phyloP scores from a whole-genome alignment of 2,888 invertebrate genomes.

The Calephelis perditalis region DNA sequence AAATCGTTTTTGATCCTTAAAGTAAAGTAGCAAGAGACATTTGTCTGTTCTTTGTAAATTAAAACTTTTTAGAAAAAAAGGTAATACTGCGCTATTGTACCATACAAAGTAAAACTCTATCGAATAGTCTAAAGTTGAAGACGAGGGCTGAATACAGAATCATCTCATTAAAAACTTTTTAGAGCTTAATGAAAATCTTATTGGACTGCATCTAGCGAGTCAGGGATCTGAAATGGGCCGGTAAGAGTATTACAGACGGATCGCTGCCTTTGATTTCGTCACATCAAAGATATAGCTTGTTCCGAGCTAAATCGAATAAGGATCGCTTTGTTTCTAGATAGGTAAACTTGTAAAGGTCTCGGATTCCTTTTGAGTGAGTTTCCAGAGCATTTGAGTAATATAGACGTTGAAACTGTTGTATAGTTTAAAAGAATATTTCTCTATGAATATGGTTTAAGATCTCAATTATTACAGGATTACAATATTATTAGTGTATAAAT shows the following conservation, averaged over 20 bases:
- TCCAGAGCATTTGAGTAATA: conserved; percentile 16
- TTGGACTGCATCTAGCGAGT: conserved; percentile 56
- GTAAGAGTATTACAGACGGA: conserved; percentile 75
- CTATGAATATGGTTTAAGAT: no score
- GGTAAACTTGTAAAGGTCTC: conserved; percentile 33
- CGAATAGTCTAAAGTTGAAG: conserved; percentile 17
- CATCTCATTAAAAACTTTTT: conserved; percentile 72
- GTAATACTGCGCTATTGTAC: background rate
- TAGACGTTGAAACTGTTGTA: conserved; percentile 4
- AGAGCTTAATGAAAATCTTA: conserved; percentile 76
- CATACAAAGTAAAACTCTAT: conserved; percentile 8
- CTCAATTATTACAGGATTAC: no score
- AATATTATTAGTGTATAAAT: no score
- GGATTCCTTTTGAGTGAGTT: conserved; percentile 19
- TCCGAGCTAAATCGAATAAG: conserved; percentile 72
- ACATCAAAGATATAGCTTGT: conserved; percentile 75
- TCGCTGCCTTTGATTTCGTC: conserved; percentile 76
- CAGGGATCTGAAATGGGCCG: conserved; percentile 62
- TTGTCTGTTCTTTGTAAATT: background rate
- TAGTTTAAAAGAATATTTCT: no score
- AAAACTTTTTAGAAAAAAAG: background rate
- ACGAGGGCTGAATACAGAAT: conserved; percentile 50
- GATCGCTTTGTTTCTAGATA: conserved; percentile 66
- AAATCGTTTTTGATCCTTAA: no score
- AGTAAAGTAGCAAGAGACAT: no score